Evolutionary conservation across 2,888 invertebrate species (phyloP).

Genomic region (Chymomyza fuscimana): DNA sequence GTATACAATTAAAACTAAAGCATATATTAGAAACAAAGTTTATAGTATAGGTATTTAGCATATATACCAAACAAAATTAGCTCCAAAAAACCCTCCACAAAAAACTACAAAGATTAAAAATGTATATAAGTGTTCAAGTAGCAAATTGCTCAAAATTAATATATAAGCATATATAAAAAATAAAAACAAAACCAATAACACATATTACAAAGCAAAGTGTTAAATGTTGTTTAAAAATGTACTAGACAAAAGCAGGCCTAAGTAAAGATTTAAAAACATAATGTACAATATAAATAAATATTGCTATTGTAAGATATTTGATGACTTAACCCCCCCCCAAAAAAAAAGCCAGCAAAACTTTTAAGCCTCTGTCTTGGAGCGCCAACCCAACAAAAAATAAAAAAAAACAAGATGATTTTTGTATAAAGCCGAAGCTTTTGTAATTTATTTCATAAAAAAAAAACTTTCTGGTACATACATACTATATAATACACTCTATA

Average conservation of each 20-base stretch:
- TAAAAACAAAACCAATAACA: slow-evolving; percentile 11
- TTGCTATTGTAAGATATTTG: slow-evolving; percentile 73
- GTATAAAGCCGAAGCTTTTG: slow-evolving; percentile 77
- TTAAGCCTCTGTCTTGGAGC: slow-evolving; percentile 10
- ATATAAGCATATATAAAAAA: slow-evolving; percentile 21
- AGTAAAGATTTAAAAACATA: slow-evolving; percentile 25
- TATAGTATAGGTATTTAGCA: slow-evolving; percentile 1
- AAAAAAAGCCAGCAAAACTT: slow-evolving; percentile 36
- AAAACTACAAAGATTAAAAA: slow-evolving; percentile 36
- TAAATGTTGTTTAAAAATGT: slow-evolving; percentile 58
- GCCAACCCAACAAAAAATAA: slow-evolving; percentile 5
- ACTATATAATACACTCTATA: slow-evolving; percentile 4
- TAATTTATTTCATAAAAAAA: slow-evolving; percentile 73
- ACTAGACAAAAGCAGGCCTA: slow-evolving; percentile 26
- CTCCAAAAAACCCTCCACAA: slow-evolving; percentile 57
- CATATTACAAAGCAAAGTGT: slow-evolving; percentile 55
- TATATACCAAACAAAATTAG: slow-evolving; percentile 27
- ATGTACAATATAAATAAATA: slow-evolving; percentile 41
- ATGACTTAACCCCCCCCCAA: slow-evolving; percentile 28
- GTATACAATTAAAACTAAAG: not conserved
- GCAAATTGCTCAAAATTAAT: slow-evolving; percentile 45
- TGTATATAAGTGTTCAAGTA: slow-evolving; percentile 55
- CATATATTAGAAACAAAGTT: slow-evolving; percentile 7
- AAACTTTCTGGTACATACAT: slow-evolving; percentile 18
- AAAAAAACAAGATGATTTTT: slow-evolving; percentile 33